These are phyloP conservation scores for Electrona antarctica DNA, from an alignment of 2,113 vertebrate species.

Conservation along the genomic window DNA sequence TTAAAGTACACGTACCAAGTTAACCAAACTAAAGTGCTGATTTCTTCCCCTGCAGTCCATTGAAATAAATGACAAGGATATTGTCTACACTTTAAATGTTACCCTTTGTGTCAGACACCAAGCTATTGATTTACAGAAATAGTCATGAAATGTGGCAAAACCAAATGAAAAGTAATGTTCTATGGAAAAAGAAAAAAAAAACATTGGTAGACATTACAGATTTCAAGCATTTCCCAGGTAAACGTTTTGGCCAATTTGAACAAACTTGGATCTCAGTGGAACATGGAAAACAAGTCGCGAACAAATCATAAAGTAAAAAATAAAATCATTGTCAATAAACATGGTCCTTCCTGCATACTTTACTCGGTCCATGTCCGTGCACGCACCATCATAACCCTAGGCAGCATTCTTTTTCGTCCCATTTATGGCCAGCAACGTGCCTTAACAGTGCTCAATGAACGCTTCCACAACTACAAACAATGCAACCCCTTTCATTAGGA, in stretches of 20 bases:
- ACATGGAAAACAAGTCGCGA: neutral
- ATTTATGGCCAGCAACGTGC: conserved; percentile 11
- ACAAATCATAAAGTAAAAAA: neutral
- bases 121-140: conserved; percentile 1
- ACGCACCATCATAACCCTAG: conserved; percentile 4
- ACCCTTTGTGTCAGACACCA: too few relatives aligned
- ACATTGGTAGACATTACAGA: conserved; percentile 45
- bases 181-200: conserved; percentile 9
- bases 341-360: too few relatives aligned
- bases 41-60: too few relatives aligned
- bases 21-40: too few relatives aligned
- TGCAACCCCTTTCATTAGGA: conserved; percentile 10
- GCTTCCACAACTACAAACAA: conserved; percentile 17
- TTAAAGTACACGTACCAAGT: too few relatives aligned
- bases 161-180: conserved; percentile 1
- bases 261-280: conserved; percentile 31
- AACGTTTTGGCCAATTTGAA: conserved; percentile 57
- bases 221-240: conserved; percentile 83
- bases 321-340: too few relatives aligned
- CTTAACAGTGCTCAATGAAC: conserved; percentile 1
- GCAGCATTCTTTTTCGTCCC: neutral
- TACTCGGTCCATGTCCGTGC: neutral
- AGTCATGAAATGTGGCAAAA: conserved; percentile 31
- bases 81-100: too few relatives aligned
- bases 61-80: too few relatives aligned